Percentiles rank a stretch among this genome's conserved stretches.
These are phyloP conservation scores for Malthinus seriepunctatus DNA, from an alignment of 2,888 invertebrate species.

Conservation along the genomic window DNA sequence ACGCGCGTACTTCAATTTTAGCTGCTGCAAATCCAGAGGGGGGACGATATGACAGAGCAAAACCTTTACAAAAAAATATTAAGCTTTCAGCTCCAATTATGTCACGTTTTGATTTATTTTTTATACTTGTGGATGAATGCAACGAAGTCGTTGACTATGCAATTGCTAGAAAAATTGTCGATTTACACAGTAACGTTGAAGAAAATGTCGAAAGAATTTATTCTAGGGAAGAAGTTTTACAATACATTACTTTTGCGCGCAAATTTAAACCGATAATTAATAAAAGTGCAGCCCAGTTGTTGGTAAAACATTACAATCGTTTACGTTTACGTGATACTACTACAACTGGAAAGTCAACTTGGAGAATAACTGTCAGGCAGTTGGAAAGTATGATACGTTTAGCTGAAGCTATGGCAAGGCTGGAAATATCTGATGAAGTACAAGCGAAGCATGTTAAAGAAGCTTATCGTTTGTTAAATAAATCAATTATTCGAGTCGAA, in stretches of 20 bases:
- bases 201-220: constrained; percentile 81
- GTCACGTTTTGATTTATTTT: constrained; percentile 98
- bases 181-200: constrained; percentile 86
- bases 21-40: constrained; percentile 98
- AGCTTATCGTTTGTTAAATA: constrained; percentile 84
- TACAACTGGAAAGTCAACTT: constrained; percentile 68
- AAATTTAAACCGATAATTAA: constrained; percentile 91
- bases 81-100: constrained; percentile 94
- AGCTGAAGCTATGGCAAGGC: constrained; percentile 94
- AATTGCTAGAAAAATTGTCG: constrained; percentile 94
- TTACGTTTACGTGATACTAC: constrained; percentile 83
- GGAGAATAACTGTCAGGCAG: constrained; percentile 97
- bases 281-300: constrained; percentile 78
- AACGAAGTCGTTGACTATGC: constrained; percentile 95
- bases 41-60: constrained; percentile 94
- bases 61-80: constrained; percentile 93
- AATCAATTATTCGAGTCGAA: constrained; percentile 96
- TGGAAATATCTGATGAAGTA: constrained; percentile 93
- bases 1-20: constrained; percentile 95
- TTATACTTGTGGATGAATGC: constrained; percentile 96
- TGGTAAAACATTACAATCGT: constrained; percentile 87
- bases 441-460: constrained; percentile 87
- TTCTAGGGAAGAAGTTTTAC: constrained; percentile 83
- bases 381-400: constrained; percentile 94
- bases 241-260: constrained; percentile 95